Evolutionary conservation across 2,113 vertebrate genomes (phyloP).

Genomic region (Cavia aperea): DNA sequence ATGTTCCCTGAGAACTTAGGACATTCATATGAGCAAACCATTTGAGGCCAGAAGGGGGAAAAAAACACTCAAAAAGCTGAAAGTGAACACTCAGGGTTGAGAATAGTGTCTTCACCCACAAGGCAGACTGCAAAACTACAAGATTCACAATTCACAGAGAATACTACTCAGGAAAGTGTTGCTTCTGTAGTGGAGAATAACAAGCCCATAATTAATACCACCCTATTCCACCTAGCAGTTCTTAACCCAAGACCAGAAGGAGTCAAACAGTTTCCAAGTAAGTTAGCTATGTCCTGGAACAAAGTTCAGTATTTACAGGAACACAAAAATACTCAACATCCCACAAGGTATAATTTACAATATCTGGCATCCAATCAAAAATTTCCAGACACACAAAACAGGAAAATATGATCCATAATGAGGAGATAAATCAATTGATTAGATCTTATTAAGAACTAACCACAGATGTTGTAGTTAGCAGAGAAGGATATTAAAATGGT

Average conservation of each 20-base stretch:
- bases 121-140: not conserved
- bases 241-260: slow-evolving; percentile 28
- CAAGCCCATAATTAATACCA: not conserved
- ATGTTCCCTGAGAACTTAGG: not conserved
- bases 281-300: slow-evolving; percentile 17
- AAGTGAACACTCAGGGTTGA: not conserved
- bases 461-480: slow-evolving; percentile 63
- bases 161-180: not conserved
- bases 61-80: not conserved
- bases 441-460: slow-evolving; percentile 63
- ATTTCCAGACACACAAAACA: slow-evolving; percentile 58
- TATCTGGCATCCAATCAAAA: slow-evolving; percentile 61
- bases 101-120: not conserved
- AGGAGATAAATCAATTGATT: slow-evolving; percentile 65
- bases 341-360: slow-evolving; percentile 57
- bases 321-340: slow-evolving; percentile 40
- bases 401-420: slow-evolving; percentile 64
- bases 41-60: not conserved
- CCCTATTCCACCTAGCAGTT: not conserved
- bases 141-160: not conserved
- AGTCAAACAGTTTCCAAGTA: slow-evolving; percentile 20
- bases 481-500: slow-evolving; percentile 60
- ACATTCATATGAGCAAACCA: not conserved
- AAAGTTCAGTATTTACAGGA: slow-evolving; percentile 56
- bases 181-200: not conserved